phyloP scores from a whole-genome alignment of 37 sponge, comb jelly and placozoan genomes.

The Amphimedon queenslandica region DNA sequence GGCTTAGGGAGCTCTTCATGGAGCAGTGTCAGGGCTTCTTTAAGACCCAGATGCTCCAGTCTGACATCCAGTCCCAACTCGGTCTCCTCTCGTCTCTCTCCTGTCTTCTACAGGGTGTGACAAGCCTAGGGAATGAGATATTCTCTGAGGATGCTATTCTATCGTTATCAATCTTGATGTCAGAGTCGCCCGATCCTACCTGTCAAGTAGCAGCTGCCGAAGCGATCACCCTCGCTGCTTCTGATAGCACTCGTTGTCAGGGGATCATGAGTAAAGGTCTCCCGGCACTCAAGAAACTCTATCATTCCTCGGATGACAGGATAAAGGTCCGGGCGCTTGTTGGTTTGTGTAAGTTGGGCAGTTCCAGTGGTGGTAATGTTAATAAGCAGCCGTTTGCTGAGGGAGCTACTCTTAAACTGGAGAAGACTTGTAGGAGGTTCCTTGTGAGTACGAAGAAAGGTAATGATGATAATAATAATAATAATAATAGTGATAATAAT shows the following conservation, averaged over 20 bases:
- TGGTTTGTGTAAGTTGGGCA: slow-evolving; percentile 84
- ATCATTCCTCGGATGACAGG: slow-evolving; percentile 40
- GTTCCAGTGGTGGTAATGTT: slow-evolving; percentile 76
- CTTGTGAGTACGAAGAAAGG: slow-evolving; percentile 47
- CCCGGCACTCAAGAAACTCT: slow-evolving; percentile 65
- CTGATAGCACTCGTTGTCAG: slow-evolving; percentile 75
- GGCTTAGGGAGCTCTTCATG: slow-evolving; percentile 7
- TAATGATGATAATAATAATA: too few species aligned
- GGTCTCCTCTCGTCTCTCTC: slow-evolving; percentile 64
- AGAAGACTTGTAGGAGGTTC: slow-evolving; percentile 63
- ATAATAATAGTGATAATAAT: too few species aligned
- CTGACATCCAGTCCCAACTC: slow-evolving; percentile 12
- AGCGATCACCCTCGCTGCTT: slow-evolving; percentile 78
- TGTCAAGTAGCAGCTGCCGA: slow-evolving; percentile 75
- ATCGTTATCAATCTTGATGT: slow-evolving; percentile 37
- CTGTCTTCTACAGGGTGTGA: slow-evolving; percentile 56
- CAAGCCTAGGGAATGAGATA: slow-evolving; percentile 63
- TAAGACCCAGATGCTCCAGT: slow-evolving; percentile 18
- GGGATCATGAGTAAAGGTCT: slow-evolving; percentile 67
- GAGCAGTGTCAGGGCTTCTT: slow-evolving; percentile 52
- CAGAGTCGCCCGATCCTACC: slow-evolving; percentile 40
- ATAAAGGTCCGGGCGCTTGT: slow-evolving; percentile 87
- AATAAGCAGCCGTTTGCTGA: slow-evolving; percentile 59
- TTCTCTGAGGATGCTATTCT: slow-evolving; percentile 49
- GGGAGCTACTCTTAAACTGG: slow-evolving; percentile 62